Evolutionary conservation across 2,113 vertebrate species (phyloP), one percentile per base, ranked within the genome.

Genomic region (Oreochromis niloticus): DNA sequence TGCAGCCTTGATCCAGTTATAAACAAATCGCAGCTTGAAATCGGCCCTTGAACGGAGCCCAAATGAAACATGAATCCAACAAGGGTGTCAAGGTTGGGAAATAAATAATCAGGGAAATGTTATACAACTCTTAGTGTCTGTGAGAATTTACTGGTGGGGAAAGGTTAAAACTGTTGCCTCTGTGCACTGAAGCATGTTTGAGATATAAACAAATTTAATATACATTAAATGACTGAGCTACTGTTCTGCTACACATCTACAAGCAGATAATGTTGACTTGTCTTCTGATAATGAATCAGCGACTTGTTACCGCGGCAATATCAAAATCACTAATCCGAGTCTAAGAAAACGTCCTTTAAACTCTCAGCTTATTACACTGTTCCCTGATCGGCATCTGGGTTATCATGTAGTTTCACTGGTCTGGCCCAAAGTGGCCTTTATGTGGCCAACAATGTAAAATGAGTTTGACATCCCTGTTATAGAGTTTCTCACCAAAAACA

Each of bases 61-160:
- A 89, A 85, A 81, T 63, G 85, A 89, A 92, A 87, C 81, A 71
- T 81, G 68, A 91, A 83, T 85, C 82, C 41, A 66, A 87, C 79
- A 82, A 34, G 24, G 34, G 88, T 87, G 88, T 90, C 73, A 86
- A 56, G 83, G 75, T 83, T 91, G 88, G 24, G 81, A 89, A 91
- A 90, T 87, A 91, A 91, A 88, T 75, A 92, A 59, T 80, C 88
- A 57, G 17, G 36, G 43, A 81, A 85, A 79, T 10, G 75, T 46
- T 84, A 46, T 17, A 61, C 59, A 81, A 86, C 63, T 82, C 14
- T 75, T 27, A 56, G 7, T 75, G 61, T 83, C 59, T 56, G 12
- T 73, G 82, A 36, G 80, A 82, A 61, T 82, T 11, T 13, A 68
- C 68, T 81, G 34, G 32, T 9, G 6, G 52, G 46, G 50, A 75